A percentile compares a stretch with the other conserved stretches of the same genome.
Evolutionary conservation across 2,113 vertebrate genomes (phyloP).

Genomic region (Pygoscelis adeliae): DNA sequence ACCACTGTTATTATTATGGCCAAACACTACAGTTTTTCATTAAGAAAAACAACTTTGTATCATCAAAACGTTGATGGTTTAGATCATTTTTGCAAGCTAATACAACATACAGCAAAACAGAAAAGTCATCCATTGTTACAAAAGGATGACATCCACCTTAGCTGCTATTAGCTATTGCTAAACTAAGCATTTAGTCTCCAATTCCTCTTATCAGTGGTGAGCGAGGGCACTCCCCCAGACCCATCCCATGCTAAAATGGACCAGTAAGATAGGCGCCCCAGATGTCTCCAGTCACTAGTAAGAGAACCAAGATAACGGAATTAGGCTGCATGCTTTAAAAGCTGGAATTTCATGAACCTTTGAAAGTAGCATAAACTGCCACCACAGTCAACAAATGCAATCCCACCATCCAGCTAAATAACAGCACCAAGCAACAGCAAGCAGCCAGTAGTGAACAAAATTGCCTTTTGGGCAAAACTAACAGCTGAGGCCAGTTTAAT

Average conservation of each 20-base stretch:
- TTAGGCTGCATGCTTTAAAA: background rate
- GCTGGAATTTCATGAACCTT: background rate
- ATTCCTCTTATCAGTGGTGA: background rate
- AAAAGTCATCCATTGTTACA: background rate
- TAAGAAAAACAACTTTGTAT: background rate
- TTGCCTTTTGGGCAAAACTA: background rate
- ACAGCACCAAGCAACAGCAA: background rate
- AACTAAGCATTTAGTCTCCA: background rate
- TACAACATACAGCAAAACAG: background rate
- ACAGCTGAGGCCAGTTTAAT: background rate
- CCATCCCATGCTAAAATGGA: background rate
- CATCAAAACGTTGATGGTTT: background rate
- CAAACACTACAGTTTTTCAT: background rate
- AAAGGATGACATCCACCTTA: background rate
- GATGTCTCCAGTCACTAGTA: no score
- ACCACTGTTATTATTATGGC: background rate
- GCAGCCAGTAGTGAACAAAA: background rate
- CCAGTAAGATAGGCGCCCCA: background rate
- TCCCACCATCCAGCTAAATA: background rate
- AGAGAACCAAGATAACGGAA: background rate
- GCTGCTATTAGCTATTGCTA: background rate
- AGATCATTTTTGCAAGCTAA: background rate
- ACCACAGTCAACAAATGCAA: background rate
- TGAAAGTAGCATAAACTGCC: background rate
- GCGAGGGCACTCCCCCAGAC: background rate